A percentile compares a stretch with the other conserved stretches of the same genome.
These are phyloP conservation scores for Lampropteryx suffumata DNA, from an alignment of 2,888 invertebrate genomes.

Conservation along the genomic window DNA sequence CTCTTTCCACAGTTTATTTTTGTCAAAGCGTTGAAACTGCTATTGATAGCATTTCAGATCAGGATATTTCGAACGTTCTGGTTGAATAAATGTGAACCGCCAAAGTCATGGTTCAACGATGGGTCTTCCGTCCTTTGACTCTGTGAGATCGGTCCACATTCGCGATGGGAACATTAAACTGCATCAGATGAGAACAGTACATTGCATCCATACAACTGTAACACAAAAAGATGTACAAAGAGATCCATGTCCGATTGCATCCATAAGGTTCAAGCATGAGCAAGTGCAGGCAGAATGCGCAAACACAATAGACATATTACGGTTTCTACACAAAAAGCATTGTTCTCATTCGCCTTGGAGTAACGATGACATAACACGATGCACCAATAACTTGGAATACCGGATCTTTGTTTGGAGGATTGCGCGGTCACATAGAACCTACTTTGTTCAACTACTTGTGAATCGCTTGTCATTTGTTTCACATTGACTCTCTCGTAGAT, in stretches of 20 bases:
- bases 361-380: slow-evolving; percentile 32
- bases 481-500: slow-evolving; percentile 6
- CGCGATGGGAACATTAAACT: slow-evolving; percentile 8
- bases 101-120: slow-evolving; percentile 7
- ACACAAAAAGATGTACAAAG: slow-evolving; percentile 14
- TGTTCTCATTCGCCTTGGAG: slow-evolving; percentile 31
- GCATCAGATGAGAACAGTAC: slow-evolving; percentile 14
- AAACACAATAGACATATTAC: slow-evolving; percentile 32
- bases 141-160: slow-evolving; percentile 12
- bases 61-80: not conserved
- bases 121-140: slow-evolving; percentile 1
- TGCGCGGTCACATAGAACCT: slow-evolving; percentile 31
- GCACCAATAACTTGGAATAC: slow-evolving; percentile 33
- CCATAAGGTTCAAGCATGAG: slow-evolving; percentile 2
- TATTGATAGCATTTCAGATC: not conserved
- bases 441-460: slow-evolving; percentile 4
- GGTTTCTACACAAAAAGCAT: slow-evolving; percentile 31
- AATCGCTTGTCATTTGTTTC: not conserved
- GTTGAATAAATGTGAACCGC: not conserved
- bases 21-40: too few relatives aligned
- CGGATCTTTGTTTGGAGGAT: slow-evolving; percentile 34
- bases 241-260: slow-evolving; percentile 13
- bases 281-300: slow-evolving; percentile 25
- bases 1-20: too few relatives aligned
- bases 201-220: slow-evolving; percentile 6